Conservation (phyloP, 1,140 invertebrate genomes). For the Brachionus plicatilis region DNA sequence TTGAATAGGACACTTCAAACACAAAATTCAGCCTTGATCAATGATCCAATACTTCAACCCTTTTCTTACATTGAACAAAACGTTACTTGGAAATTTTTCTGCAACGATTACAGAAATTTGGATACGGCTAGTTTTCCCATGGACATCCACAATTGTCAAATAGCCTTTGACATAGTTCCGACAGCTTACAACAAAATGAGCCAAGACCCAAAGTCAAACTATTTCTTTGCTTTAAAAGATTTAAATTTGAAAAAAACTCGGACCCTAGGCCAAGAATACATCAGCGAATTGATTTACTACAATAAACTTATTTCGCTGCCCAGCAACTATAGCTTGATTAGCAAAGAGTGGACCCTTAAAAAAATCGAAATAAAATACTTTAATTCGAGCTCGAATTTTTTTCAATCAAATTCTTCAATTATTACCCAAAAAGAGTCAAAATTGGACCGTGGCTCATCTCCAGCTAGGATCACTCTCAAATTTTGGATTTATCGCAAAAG, state of each 20-base stretch:
- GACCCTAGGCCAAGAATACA: background rate
- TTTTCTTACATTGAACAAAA: constrained; percentile 35
- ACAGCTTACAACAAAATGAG: background rate
- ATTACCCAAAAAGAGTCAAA: background rate
- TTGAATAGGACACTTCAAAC: background rate
- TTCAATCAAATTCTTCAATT: background rate
- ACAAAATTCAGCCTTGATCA: no score
- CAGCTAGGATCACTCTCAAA: background rate
- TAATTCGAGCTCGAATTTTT: background rate
- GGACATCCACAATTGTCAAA: constrained; percentile 8
- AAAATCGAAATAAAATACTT: constrained; percentile 13
- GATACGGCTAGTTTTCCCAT: constrained; percentile 20
- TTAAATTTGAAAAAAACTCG: background rate
- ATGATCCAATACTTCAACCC: background rate
- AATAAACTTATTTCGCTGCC: background rate
- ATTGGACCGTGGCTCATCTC: background rate
- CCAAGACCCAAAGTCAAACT: background rate
- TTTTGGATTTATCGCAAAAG: constrained; percentile 31
- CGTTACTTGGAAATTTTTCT: constrained; percentile 8
- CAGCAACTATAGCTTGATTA: background rate
- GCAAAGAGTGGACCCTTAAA: constrained; percentile 31
- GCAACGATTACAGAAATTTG: background rate
- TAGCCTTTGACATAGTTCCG: background rate
- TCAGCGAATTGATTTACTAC: background rate
- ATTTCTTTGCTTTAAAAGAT: background rate